phyloP scores from a whole-genome alignment of 2,888 invertebrate genomes.

The Macroteleia sp. region DNA sequence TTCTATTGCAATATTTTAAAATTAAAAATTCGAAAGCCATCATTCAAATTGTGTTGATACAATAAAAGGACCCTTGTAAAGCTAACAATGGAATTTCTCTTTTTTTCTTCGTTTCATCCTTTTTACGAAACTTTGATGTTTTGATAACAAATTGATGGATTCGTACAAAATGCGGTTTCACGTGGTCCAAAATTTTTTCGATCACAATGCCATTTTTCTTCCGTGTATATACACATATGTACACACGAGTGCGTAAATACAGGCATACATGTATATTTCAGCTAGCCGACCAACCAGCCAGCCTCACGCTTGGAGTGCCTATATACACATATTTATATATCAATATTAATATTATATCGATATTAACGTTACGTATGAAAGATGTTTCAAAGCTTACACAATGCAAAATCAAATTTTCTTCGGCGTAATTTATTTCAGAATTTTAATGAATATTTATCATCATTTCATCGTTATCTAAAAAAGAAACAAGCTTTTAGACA shows the following conservation, averaged over 20 bases:
- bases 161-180: constrained; percentile 5
- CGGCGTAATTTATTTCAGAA: no score
- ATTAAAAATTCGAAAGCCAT: neutral
- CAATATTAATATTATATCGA: constrained; percentile 56
- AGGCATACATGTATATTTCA: constrained; percentile 75
- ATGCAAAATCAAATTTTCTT: constrained; percentile 3
- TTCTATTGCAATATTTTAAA: no score
- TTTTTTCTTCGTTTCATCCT: constrained; percentile 7
- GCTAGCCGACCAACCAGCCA: constrained; percentile 77
- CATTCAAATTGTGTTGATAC: neutral
- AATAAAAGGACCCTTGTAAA: neutral
- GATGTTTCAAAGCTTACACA: constrained; percentile 41
- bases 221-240: constrained; percentile 38
- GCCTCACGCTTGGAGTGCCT: constrained; percentile 81
- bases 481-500: constrained; percentile 18
- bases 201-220: constrained; percentile 44
- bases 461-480: no score
- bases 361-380: constrained; percentile 31
- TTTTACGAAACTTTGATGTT: constrained; percentile 6
- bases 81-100: neutral
- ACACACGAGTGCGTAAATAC: constrained; percentile 61
- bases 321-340: constrained; percentile 66
- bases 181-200: constrained; percentile 9
- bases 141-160: constrained; percentile 38
- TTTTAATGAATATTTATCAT: no score